Conservation (phyloP, 1,140 invertebrate genomes). For the Trypoxylus dichotomus region DNA sequence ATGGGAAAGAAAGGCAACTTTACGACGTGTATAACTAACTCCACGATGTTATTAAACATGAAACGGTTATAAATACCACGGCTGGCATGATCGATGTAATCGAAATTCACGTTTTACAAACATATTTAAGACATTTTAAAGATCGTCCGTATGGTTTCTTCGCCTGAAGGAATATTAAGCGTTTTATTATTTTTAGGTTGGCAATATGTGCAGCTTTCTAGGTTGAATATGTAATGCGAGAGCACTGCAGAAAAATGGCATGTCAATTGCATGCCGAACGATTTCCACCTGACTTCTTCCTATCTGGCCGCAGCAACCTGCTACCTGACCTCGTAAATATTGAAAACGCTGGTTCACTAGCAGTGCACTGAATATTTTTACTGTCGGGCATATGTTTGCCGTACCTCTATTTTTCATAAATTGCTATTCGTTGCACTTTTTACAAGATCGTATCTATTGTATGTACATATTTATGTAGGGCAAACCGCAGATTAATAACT, state of each 20-base stretch:
- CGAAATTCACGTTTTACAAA: neutral
- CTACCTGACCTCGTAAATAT: neutral
- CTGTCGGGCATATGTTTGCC: neutral
- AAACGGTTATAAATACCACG: neutral
- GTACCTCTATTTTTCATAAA: neutral
- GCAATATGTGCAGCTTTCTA: neutral
- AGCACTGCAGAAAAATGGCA: neutral
- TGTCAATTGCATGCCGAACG: conserved; percentile 4
- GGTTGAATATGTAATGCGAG: neutral
- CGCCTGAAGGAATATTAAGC: too few relatives aligned
- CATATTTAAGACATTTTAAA: too few relatives aligned
- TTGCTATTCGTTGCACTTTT: too few relatives aligned
- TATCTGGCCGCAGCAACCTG: neutral
- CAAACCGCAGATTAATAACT: too few relatives aligned
- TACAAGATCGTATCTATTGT: too few relatives aligned
- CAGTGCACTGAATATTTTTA: neutral
- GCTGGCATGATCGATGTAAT: neutral
- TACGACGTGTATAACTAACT: neutral
- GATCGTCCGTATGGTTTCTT: too few relatives aligned
- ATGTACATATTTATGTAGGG: too few relatives aligned
- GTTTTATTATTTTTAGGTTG: too few relatives aligned
- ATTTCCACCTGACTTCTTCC: neutral
- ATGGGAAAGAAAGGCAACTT: neutral
- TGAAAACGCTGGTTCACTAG: neutral
- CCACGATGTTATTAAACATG: neutral